Evolutionary conservation across 2,113 vertebrate genomes (phyloP).

Genomic region (Corythaeola cristata): DNA sequence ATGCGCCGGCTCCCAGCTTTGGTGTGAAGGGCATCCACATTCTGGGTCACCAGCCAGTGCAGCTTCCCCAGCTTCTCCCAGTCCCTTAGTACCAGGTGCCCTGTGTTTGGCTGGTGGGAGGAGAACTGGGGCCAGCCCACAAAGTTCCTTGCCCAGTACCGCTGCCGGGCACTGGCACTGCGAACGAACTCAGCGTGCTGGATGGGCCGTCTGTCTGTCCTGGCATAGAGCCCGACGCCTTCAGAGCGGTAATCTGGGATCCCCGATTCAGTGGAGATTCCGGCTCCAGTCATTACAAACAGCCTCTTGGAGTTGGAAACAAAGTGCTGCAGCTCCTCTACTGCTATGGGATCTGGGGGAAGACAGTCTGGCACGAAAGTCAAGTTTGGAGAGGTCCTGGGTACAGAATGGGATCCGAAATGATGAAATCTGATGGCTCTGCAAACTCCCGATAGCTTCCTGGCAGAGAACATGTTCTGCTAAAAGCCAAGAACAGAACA

Average conservation of each 20-base stretch:
- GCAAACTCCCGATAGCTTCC: neutral
- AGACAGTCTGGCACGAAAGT: constrained; percentile 87
- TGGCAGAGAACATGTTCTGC: constrained; percentile 11
- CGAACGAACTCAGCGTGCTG: constrained; percentile 86
- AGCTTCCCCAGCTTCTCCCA: constrained; percentile 89
- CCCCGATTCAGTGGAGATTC: constrained; percentile 94
- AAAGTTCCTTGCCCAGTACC: constrained; percentile 97
- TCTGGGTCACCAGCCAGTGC: constrained; percentile 96
- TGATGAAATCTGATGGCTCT: neutral
- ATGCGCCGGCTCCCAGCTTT: constrained; percentile 88
- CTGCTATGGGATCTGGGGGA: constrained; percentile 69
- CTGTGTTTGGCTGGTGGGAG: constrained; percentile 84
- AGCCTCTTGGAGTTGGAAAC: constrained; percentile 80
- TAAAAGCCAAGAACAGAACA: neutral
- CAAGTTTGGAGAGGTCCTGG: neutral
- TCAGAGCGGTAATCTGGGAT: constrained; percentile 97
- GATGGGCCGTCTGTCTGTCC: constrained; percentile 86
- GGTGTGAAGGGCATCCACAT: constrained; percentile 92
- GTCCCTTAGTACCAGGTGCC: constrained; percentile 79
- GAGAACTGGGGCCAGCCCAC: constrained; percentile 94
- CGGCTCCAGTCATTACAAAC: constrained; percentile 90
- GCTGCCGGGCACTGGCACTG: constrained; percentile 84
- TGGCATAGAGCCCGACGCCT: constrained; percentile 89
- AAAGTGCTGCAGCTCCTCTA: constrained; percentile 86
- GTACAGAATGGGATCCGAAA: neutral